Conservation (phyloP, 2,113 vertebrate genomes). For the Thamnaconus septentrionalis region DNA sequence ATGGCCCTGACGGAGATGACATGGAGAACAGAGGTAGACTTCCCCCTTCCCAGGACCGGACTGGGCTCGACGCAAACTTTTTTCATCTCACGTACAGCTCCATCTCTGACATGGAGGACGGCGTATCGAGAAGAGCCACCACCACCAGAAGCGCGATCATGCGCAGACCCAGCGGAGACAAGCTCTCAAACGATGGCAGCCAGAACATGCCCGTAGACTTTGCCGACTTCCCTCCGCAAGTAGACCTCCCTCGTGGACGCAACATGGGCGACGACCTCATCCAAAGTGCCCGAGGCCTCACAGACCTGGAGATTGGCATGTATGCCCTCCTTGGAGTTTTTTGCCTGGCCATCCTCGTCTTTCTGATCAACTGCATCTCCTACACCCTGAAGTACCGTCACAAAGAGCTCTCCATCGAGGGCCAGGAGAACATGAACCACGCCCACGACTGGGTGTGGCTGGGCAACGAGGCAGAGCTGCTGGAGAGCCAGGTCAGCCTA, state of each 20-base stretch:
- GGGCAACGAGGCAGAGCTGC: slow-evolving; percentile 87
- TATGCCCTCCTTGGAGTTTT: slow-evolving; percentile 95
- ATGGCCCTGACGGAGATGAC: slow-evolving; percentile 74
- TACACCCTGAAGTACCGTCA: slow-evolving; percentile 92
- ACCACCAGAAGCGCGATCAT: slow-evolving; percentile 79
- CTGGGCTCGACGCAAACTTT: slow-evolving; percentile 75
- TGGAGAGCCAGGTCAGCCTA: slow-evolving; percentile 80
- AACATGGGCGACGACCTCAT: slow-evolving; percentile 78
- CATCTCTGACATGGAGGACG: slow-evolving; percentile 81
- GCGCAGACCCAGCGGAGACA: slow-evolving; percentile 74
- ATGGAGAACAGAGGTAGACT: slow-evolving; percentile 82
- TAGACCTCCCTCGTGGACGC: slow-evolving; percentile 80
- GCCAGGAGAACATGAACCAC: slow-evolving; percentile 85
- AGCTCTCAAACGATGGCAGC: slow-evolving; percentile 71
- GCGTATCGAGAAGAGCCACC: slow-evolving; percentile 67
- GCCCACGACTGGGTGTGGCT: slow-evolving; percentile 99
- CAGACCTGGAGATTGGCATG: slow-evolving; percentile 96
- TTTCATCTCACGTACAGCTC: slow-evolving; percentile 69
- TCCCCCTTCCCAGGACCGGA: slow-evolving; percentile 70
- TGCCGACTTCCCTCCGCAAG: slow-evolving; percentile 89
- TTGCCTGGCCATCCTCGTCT: slow-evolving; percentile 95
- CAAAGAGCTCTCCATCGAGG: slow-evolving; percentile 91
- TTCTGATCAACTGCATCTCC: slow-evolving; percentile 94
- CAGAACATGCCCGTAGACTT: slow-evolving; percentile 87
- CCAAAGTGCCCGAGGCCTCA: slow-evolving; percentile 81